phyloP scores from a whole-genome alignment of 2,888 invertebrate genomes.

The Lycaena phlaeas region DNA sequence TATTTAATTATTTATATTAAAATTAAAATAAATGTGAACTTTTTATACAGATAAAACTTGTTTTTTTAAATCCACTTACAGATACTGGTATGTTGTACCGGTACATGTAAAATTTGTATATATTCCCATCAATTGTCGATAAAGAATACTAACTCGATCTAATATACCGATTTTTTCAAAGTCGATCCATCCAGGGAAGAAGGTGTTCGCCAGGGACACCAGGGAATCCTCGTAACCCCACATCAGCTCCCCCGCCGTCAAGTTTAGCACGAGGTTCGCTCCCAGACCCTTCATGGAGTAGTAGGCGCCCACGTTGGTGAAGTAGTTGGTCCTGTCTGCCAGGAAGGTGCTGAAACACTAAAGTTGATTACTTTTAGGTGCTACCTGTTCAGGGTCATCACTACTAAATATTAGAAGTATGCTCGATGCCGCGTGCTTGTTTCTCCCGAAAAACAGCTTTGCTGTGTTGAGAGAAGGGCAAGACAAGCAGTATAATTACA shows the following conservation, averaged over 20 bases:
- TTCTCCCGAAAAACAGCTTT: too few relatives aligned
- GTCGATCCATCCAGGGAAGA: conserved; percentile 85
- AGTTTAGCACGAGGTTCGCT: conserved; percentile 76
- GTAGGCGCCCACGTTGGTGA: conserved; percentile 77
- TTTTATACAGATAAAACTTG: too few relatives aligned
- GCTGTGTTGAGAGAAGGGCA: too few relatives aligned
- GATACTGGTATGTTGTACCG: too few relatives aligned
- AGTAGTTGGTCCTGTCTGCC: conserved; percentile 48
- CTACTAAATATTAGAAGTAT: background rate
- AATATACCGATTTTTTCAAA: conserved; percentile 86
- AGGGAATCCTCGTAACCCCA: conserved; percentile 89
- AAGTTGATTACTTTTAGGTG: background rate
- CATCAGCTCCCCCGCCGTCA: conserved; percentile 80
- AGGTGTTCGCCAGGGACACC: conserved; percentile 79
- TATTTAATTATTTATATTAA: too few relatives aligned
- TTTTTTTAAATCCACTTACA: too few relatives aligned
- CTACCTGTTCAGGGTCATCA: too few relatives aligned
- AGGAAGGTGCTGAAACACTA: conserved; percentile 57
- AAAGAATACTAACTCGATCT: conserved; percentile 77
- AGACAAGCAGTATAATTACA: too few relatives aligned
- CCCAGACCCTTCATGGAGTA: conserved; percentile 76
- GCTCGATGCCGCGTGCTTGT: background rate
- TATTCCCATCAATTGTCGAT: background rate
- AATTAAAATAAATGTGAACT: too few relatives aligned
- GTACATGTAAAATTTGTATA: background rate